A percentile compares a stretch with the other conserved stretches of the same genome.
These are phyloP conservation scores for Pachydiplax longipennis DNA, from an alignment of 2,888 invertebrate species.

Conservation along the genomic window DNA sequence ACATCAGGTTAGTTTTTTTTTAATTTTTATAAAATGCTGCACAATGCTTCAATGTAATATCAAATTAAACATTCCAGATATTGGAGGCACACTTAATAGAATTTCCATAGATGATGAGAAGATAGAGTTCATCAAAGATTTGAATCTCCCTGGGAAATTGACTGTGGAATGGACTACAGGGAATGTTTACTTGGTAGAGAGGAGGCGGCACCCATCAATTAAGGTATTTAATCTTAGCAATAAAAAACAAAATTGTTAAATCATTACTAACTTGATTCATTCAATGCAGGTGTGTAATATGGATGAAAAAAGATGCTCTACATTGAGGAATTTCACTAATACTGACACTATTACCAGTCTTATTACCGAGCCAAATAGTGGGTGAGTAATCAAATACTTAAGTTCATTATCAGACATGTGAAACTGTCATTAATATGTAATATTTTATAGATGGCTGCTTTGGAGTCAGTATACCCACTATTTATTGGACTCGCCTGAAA, in stretches of 20 bases:
- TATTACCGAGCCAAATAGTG: slow-evolving; percentile 66
- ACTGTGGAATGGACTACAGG: slow-evolving; percentile 78
- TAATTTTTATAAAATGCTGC: background rate
- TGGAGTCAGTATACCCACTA: slow-evolving; percentile 57
- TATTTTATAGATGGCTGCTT: slow-evolving; percentile 56
- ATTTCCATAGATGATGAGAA: slow-evolving; percentile 55
- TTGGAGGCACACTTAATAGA: background rate
- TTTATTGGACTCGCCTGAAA: slow-evolving; percentile 51
- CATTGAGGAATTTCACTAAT: slow-evolving; percentile 62
- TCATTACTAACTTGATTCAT: background rate
- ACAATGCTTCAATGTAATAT: background rate
- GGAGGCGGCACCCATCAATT: slow-evolving; percentile 53
- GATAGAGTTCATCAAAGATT: background rate
- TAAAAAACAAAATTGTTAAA: slow-evolving; percentile 54
- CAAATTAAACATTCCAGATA: background rate
- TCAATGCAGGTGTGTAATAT: slow-evolving; percentile 65
- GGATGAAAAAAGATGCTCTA: slow-evolving; percentile 64
- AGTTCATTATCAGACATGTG: background rate
- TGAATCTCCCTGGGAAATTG: slow-evolving; percentile 63
- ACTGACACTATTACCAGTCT: slow-evolving; percentile 66
- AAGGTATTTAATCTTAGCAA: slow-evolving; percentile 51
- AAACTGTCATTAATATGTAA: background rate
- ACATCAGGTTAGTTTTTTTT: slow-evolving; percentile 56
- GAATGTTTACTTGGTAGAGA: slow-evolving; percentile 73
- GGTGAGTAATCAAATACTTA: slow-evolving; percentile 50